phyloP scores from a whole-genome alignment of 2,797 vertebrate species.

The Gobionotothen gibberifrons region DNA sequence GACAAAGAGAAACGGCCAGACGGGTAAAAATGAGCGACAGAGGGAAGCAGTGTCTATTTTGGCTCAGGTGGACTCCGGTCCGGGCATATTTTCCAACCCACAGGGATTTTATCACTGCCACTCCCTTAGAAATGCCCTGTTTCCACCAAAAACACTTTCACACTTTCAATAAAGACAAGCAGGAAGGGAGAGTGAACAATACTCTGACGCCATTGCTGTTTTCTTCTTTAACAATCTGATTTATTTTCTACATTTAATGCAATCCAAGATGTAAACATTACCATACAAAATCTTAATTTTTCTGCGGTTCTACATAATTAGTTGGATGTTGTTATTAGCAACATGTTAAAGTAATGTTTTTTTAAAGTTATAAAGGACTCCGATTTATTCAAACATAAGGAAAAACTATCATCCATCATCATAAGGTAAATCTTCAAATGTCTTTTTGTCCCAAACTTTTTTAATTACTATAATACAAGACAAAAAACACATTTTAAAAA shows the following conservation, averaged over 20 bases:
- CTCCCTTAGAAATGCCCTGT: conserved; percentile 58
- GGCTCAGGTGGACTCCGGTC: conserved; percentile 46
- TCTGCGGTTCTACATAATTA: neutral
- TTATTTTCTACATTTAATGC: neutral
- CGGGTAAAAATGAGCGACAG: conserved; percentile 30
- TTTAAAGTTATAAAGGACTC: too few species aligned
- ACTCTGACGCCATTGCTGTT: conserved; percentile 22
- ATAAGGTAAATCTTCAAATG: neutral
- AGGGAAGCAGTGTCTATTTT: conserved; percentile 40
- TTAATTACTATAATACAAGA: neutral
- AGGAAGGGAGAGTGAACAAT: conserved; percentile 22
- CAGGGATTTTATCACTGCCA: conserved; percentile 49
- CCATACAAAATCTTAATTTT: neutral
- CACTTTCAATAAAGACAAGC: conserved; percentile 58
- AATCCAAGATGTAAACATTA: neutral
- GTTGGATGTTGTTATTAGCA: neutral
- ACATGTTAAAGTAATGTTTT: neutral
- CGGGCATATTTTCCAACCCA: conserved; percentile 68
- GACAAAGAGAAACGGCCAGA: conserved; percentile 41
- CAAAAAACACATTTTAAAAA: neutral
- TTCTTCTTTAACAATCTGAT: conserved; percentile 4
- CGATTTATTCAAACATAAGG: too few species aligned
- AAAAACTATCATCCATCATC: neutral
- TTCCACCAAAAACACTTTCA: conserved; percentile 62
- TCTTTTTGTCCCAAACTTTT: neutral